Evolutionary conservation across 1,140 invertebrate species (phyloP).

Genomic region (Caenorhabditis briggsae): DNA sequence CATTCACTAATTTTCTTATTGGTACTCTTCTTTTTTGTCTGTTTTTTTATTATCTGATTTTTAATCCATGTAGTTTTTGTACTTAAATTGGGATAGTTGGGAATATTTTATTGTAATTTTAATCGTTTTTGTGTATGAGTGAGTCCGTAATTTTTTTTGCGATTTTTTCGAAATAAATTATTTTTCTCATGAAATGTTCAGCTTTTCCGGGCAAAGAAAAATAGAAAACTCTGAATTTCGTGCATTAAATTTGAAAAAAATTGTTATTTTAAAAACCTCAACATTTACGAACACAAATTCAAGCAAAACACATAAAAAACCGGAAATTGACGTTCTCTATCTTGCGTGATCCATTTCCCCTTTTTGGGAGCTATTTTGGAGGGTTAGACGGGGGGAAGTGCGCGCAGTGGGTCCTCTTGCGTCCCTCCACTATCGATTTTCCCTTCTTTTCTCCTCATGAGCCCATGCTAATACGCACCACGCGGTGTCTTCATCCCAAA

Average conservation of each 20-base stretch:
- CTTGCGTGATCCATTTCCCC: neutral
- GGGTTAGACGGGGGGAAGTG: neutral
- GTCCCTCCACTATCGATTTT: conserved; percentile 22
- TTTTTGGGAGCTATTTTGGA: too few species aligned
- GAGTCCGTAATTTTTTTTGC: neutral
- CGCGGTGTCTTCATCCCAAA: conserved; percentile 15
- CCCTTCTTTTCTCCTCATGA: neutral
- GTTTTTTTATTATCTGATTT: neutral
- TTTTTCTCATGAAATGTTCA: neutral
- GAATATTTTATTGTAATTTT: neutral
- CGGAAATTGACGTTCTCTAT: neutral
- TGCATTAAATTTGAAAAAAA: too few species aligned
- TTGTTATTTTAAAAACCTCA: too few species aligned
- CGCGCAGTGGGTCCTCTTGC: neutral
- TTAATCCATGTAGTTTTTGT: conserved; percentile 1
- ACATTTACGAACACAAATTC: too few species aligned
- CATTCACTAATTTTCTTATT: conserved; percentile 38
- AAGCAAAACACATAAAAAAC: neutral
- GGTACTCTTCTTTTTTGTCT: neutral
- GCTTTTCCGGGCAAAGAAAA: too few species aligned
- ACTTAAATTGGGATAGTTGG: conserved; percentile 45
- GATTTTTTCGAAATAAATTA: conserved; percentile 8
- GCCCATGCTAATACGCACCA: neutral
- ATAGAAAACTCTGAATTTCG: too few species aligned
- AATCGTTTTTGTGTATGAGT: too few species aligned